These are phyloP conservation scores for Megaceryle alcyon DNA, from an alignment of 2,797 vertebrate species.

Conservation along the genomic window DNA sequence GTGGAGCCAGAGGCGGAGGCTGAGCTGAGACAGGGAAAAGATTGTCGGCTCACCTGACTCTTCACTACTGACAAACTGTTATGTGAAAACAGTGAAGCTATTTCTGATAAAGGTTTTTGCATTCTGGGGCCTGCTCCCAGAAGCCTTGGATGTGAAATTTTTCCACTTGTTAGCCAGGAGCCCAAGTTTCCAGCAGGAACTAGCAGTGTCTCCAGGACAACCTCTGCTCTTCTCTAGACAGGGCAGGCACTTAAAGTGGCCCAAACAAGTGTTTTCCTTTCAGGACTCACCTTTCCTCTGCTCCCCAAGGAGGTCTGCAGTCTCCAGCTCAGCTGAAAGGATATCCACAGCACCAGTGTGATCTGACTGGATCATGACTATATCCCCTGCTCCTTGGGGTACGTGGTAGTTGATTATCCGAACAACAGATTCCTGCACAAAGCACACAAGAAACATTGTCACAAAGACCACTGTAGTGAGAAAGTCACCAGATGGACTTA, in stretches of 20 bases:
- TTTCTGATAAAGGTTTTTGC: not conserved
- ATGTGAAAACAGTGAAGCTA: not conserved
- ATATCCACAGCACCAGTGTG: slow-evolving; percentile 82
- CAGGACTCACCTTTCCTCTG: slow-evolving; percentile 79
- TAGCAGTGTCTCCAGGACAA: not conserved
- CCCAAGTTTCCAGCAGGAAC: not conserved
- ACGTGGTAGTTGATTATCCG: slow-evolving; percentile 77
- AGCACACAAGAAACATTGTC: not conserved
- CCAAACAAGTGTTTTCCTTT: not conserved
- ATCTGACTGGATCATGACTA: slow-evolving; percentile 86
- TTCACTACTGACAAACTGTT: not conserved
- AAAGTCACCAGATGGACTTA: not conserved
- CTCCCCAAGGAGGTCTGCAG: slow-evolving; percentile 77
- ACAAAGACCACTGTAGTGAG: not conserved
- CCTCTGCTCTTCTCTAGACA: not conserved
- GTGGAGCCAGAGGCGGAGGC: slow-evolving; percentile 86
- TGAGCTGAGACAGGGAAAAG: slow-evolving; percentile 77
- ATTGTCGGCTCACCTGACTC: not conserved
- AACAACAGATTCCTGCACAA: slow-evolving; percentile 65
- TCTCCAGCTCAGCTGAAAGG: slow-evolving; percentile 80
- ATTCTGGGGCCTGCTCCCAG: not conserved
- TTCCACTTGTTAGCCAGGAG: not conserved
- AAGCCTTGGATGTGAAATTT: not conserved
- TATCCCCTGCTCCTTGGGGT: slow-evolving; percentile 79
- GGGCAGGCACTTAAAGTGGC: not conserved